Percentiles rank a stretch among this genome's conserved stretches.
phyloP scores from a whole-genome alignment of 1,140 invertebrate genomes.

The Brevipalpus yothersi region DNA sequence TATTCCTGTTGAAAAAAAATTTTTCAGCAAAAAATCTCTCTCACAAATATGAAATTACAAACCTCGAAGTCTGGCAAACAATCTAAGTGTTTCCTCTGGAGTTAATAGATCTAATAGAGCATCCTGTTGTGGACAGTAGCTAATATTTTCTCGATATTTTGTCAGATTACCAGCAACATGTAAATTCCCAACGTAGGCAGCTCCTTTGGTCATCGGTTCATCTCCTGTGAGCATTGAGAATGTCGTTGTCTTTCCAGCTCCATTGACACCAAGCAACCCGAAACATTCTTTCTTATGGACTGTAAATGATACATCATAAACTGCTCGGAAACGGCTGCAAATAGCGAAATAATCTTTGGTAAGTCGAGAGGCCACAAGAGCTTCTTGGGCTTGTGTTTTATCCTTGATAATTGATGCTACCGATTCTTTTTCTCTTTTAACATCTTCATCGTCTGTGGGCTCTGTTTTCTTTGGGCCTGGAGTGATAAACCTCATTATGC shows the following conservation, averaged over 20 bases:
- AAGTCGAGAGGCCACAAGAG: neutral
- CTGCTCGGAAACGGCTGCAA: conserved; percentile 8
- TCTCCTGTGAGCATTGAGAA: conserved; percentile 20
- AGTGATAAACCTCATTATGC: no score
- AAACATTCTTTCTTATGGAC: conserved; percentile 23
- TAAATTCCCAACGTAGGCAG: conserved; percentile 12
- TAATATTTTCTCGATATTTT: conserved; percentile 17
- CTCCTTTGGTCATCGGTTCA: conserved; percentile 16
- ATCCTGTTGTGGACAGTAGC: conserved; percentile 36
- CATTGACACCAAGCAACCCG: conserved; percentile 24
- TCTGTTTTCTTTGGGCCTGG: no score
- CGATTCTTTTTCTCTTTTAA: neutral
- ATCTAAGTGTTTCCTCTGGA: conserved; percentile 19
- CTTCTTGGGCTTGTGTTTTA: neutral
- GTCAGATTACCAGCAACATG: conserved; percentile 29
- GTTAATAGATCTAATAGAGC: conserved; percentile 54
- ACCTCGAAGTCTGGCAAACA: neutral
- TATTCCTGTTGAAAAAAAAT: neutral
- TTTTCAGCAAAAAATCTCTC: no score
- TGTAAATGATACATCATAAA: conserved; percentile 13
- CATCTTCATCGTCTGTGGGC: neutral
- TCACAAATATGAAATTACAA: neutral
- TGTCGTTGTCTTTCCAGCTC: conserved; percentile 21
- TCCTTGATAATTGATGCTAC: neutral
- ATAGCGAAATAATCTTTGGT: conserved; percentile 3